A percentile compares a stretch with the other conserved stretches of the same genome.
phyloP scores from a whole-genome alignment of 1,140 invertebrate genomes.

The Diorhabda sublineata region DNA sequence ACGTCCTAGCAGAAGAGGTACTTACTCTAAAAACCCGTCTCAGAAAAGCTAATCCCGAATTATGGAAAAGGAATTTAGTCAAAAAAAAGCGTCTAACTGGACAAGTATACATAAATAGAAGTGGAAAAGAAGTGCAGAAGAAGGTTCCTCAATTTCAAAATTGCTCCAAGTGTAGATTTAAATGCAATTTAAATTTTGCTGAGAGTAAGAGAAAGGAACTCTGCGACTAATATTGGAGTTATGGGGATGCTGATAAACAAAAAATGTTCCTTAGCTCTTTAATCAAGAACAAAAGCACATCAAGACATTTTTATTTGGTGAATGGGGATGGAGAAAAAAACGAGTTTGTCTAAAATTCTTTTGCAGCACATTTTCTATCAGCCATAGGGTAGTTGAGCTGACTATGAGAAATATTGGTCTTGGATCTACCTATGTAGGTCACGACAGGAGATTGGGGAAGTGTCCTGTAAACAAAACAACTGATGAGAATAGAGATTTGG shows the following conservation, averaged over 20 bases:
- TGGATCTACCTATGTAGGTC: neutral
- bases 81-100: slow-evolving; percentile 11
- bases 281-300: no score
- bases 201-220: neutral
- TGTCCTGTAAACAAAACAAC: neutral
- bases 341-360: neutral
- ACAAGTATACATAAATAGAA: slow-evolving; percentile 6
- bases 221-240: neutral
- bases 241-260: slow-evolving; percentile 7
- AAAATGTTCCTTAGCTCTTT: neutral
- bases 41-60: neutral
- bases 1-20: no score
- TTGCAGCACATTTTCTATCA: neutral
- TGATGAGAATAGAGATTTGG: neutral
- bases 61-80: neutral
- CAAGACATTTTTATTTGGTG: neutral
- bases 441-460: neutral
- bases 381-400: neutral
- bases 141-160: slow-evolving; percentile 1
- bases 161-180: neutral
- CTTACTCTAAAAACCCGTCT: no score
- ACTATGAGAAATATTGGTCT: neutral
- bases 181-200: neutral
- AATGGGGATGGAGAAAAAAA: neutral
- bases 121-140: slow-evolving; percentile 3